Conservation (phyloP, 2,888 invertebrate genomes). For the Theodoxus fluviatilis region DNA sequence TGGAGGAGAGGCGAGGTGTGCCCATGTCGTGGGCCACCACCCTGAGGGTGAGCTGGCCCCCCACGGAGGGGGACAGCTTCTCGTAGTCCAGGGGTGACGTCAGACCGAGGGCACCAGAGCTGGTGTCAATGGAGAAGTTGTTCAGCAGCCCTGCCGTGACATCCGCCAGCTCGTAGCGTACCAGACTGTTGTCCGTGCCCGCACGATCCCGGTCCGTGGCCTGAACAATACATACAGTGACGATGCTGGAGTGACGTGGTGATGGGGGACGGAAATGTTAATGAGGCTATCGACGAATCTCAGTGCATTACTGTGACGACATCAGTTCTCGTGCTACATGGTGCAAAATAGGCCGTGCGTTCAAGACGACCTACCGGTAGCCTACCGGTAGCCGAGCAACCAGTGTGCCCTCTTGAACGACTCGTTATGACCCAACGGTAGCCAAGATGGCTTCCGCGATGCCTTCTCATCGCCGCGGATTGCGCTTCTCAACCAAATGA, state of each 20-base stretch:
- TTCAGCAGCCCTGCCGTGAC: conserved; percentile 41
- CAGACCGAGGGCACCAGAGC: conserved; percentile 70
- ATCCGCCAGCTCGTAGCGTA: conserved; percentile 47
- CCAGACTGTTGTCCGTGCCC: conserved; percentile 49
- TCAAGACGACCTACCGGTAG: too few relatives aligned
- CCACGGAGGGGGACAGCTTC: conserved; percentile 39
- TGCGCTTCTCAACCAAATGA: too few relatives aligned
- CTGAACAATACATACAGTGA: too few relatives aligned
- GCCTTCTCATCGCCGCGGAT: too few relatives aligned
- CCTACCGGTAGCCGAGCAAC: too few relatives aligned
- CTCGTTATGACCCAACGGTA: too few relatives aligned
- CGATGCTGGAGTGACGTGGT: neutral
- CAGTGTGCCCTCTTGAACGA: too few relatives aligned
- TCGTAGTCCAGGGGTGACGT: conserved; percentile 57
- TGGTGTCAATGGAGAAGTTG: conserved; percentile 73
- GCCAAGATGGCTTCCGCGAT: too few relatives aligned
- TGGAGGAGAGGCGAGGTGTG: conserved; percentile 39
- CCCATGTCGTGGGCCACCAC: conserved; percentile 58
- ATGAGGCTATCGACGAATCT: too few relatives aligned
- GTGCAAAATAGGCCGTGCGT: too few relatives aligned
- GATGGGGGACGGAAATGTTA: neutral
- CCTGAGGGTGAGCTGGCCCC: conserved; percentile 44
- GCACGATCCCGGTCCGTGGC: conserved; percentile 79
- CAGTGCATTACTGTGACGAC: too few relatives aligned
- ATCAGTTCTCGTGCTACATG: too few relatives aligned